phyloP scores from a whole-genome alignment of 2,113 vertebrate genomes.

The Tragulus kanchil region DNA sequence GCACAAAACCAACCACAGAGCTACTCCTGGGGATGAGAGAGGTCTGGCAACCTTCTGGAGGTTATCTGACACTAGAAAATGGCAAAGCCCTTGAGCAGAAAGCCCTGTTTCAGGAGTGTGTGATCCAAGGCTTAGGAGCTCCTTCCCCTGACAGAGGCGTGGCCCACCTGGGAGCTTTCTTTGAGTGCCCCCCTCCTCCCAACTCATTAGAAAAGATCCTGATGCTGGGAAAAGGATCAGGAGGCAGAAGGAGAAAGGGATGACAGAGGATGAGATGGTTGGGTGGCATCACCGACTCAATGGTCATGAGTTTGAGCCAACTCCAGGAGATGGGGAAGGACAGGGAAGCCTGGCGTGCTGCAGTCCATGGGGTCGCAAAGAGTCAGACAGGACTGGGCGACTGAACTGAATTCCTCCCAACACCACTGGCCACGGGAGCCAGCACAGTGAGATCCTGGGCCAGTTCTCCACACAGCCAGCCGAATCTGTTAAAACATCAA shows the following conservation, averaged over 20 bases:
- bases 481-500: not conserved
- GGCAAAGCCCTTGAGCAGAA: not conserved
- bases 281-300: too few species aligned
- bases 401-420: not conserved
- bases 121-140: fast-evolving
- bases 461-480: not conserved
- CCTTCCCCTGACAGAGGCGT: not conserved
- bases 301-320: too few species aligned
- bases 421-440: not conserved
- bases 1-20: not conserved
- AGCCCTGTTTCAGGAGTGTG: not conserved
- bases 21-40: not conserved
- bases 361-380: too few species aligned
- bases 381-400: too few species aligned
- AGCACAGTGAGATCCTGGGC: not conserved
- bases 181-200: not conserved
- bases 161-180: not conserved
- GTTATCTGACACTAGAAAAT: not conserved
- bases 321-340: too few species aligned
- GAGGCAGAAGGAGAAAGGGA: too few species aligned
- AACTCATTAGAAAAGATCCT: too few species aligned
- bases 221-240: too few species aligned
- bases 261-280: too few species aligned
- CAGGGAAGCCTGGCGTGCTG: too few species aligned
- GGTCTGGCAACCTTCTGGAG: not conserved